Evolutionary conservation across 2,888 invertebrate species (phyloP), one percentile per base, ranked within the genome.

Genomic region (Andrena hattorfiana): DNA sequence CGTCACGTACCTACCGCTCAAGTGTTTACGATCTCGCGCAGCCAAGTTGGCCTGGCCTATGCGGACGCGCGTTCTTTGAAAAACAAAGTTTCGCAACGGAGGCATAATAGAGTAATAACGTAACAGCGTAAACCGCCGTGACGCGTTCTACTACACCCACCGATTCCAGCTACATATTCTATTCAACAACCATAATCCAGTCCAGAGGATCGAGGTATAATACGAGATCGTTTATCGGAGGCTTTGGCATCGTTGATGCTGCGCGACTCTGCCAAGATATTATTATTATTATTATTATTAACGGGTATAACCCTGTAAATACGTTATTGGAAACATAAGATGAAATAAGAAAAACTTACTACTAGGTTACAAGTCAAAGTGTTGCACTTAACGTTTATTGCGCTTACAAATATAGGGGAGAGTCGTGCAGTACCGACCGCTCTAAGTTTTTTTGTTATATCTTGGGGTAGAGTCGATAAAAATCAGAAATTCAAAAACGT

Each of bases 211-310:
- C 80, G 84, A 87, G 87, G 13, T 4, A 42, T 16, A 42, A 42
- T 42, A 16, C 79, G 84, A 85, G 73, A 71, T 59, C 83, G 81
- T 84, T 86, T 86, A 74, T 62, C 75, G 69, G 48, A 35, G 62
- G 51, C 2, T 42, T 30, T 35, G 16, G 10, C 23, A 28, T 81
- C 71, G 51, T 68, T 26, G 48, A 23, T 63, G 35, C 59, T 13
- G 42, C 60, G 59, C 16, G 4, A 7, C 26, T 2, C 6, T 70
- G 68, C 28, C 59, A 62, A 42, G 13, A 28, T 49, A 59, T n/a
- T n/a, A n/a, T n/a, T n/a, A n/a, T n/a, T n/a, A n/a, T n/a, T n/a
- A n/a, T n/a, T n/a, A n/a, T n/a, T n/a, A n/a, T n/a, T n/a, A n/a
- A n/a, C n/a, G n/a, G n/a, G n/a, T n/a, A n/a, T n/a, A n/a, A n/a